Base-by-base conservation (phyloP, 2,797 vertebrate genomes). In the Chelon auratus region DNA sequence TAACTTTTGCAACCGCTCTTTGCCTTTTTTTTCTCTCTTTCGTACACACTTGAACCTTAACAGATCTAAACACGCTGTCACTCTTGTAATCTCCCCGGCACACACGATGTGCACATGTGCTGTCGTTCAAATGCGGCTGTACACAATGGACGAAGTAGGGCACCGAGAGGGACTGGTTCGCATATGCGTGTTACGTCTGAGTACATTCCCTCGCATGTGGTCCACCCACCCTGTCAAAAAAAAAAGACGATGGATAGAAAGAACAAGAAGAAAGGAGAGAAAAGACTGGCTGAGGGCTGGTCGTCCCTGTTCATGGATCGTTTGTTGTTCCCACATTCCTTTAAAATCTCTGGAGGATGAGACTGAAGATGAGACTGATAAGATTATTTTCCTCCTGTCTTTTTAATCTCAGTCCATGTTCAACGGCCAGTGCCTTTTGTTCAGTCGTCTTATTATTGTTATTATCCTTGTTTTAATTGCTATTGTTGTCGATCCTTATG, bases 281-380 rank as follows among this genome's bases (percentile, higher is more conserved):
- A 90, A 84, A 82, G 90, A 67, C 53, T 75, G 71, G 77, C 76
- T 64, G 76, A 78, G 77, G 62, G 67, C 63, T 77, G 75, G 80
- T 83, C 80, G 80, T 87, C 87, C 78, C 79, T 88, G 81, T 75
- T 80, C 83, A 87, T 73, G 78, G 91, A 91, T 90, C 82, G 60
- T 73, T 86, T 76, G 74, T 81, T 73, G 76, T 90, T 91, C 89
- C 87, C 85, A 80, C 86, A 93, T 92, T 92, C 89, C 88, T 80
- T 83, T 50, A 40, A 52, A 81, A 75, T 81, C 91, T 87, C 89
- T 55, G 63, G 85, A 84, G 91, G 59, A 81, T 48, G 82, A 78
- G 61, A 76, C 74, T 60, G 63, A 62, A 81, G 82, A 90, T 89
- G 85, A 81, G 72, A 39, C 76, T 52, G 89, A 92, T 92, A 89